Evolutionary conservation across 2,888 invertebrate species (phyloP).

Genomic region (Tupiocoris notatus): DNA sequence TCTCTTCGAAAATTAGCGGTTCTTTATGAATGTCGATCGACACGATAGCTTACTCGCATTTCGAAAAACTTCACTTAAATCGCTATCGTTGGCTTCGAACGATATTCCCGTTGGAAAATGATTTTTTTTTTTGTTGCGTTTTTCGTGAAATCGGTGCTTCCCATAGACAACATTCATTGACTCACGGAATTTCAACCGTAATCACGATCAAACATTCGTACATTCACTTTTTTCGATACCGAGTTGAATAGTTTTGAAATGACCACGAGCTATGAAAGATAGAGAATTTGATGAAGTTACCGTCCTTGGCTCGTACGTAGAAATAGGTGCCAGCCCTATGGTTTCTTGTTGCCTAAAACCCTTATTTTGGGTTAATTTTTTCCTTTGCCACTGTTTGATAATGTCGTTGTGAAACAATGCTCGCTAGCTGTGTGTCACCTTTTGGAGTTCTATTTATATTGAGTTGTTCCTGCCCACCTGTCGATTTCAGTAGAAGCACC

Average conservation of each 20-base stretch:
- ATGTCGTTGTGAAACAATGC: slow-evolving; percentile 7
- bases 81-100: too few relatives aligned
- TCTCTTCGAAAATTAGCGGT: too few relatives aligned
- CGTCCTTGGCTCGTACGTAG: not conserved
- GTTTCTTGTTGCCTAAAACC: not conserved
- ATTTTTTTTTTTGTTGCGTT: too few relatives aligned
- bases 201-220: too few relatives aligned
- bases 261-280: not conserved
- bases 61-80: too few relatives aligned
- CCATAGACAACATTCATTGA: too few relatives aligned
- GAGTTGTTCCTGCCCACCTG: slow-evolving; percentile 17
- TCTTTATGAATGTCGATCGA: too few relatives aligned
- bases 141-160: too few relatives aligned
- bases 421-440: slow-evolving; percentile 27
- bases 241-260: not conserved
- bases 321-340: not conserved
- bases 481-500: slow-evolving; percentile 25
- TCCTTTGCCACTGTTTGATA: not conserved
- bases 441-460: not conserved
- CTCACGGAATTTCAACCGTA: too few relatives aligned
- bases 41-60: too few relatives aligned
- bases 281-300: not conserved
- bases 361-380: not conserved
- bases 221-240: too few relatives aligned
- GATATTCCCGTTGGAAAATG: too few relatives aligned